Conservation (phyloP, 1,140 invertebrate species). For the Lepidurus arcticus region DNA sequence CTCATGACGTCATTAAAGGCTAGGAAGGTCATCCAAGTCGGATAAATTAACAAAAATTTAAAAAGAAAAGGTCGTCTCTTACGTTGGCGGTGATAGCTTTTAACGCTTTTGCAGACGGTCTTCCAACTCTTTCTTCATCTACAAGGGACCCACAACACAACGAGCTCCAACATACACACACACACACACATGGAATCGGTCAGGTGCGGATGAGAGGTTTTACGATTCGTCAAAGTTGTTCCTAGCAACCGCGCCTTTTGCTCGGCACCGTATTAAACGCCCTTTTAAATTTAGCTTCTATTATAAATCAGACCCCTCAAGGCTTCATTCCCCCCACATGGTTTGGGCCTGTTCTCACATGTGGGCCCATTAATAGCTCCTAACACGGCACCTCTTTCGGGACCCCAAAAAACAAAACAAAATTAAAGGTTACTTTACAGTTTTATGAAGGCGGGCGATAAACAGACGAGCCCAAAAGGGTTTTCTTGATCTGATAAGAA, state of each 20-base stretch:
- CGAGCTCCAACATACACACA: neutral
- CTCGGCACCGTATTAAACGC: neutral
- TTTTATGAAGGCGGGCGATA: neutral
- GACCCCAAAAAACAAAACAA: neutral
- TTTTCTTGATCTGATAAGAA: neutral
- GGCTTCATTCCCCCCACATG: neutral
- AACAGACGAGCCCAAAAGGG: neutral
- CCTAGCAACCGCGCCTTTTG: neutral
- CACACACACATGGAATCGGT: neutral
- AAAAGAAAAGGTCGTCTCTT: neutral
- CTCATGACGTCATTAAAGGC: conserved; percentile 18
- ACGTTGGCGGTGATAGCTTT: neutral
- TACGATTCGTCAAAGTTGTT: neutral
- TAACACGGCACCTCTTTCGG: neutral
- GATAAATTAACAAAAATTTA: neutral
- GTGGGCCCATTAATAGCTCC: neutral
- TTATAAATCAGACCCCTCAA: neutral
- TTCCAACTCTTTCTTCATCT: neutral
- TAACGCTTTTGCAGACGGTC: neutral
- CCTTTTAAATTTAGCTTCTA: conserved; percentile 22
- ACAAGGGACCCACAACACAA: neutral
- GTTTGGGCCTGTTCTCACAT: neutral
- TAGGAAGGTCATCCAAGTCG: neutral
- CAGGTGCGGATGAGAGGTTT: neutral
- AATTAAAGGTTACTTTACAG: neutral